Percentiles rank a stretch among this genome's conserved stretches.
phyloP scores from a whole-genome alignment of 2,797 vertebrate genomes.

The Euphonia xanthogaster region DNA sequence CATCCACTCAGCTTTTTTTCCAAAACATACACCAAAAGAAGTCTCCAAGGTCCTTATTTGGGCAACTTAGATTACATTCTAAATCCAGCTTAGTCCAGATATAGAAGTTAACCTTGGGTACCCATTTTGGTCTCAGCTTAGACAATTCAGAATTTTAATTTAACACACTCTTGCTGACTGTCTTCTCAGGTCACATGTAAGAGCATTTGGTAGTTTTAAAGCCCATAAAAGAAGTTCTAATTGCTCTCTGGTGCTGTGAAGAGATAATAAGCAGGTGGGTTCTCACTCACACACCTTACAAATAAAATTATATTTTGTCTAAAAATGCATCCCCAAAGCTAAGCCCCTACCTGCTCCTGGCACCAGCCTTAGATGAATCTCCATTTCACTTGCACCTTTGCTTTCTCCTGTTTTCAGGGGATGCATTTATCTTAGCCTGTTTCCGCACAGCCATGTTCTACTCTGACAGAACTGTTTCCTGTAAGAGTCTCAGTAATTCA shows the following conservation, averaged over 20 bases:
- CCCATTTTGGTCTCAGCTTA: not conserved
- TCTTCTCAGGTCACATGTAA: not conserved
- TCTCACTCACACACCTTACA: not conserved
- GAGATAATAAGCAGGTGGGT: not conserved
- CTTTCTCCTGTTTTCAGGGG: not conserved
- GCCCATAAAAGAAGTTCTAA: not conserved
- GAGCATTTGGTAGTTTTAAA: not conserved
- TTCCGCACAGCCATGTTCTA: not conserved
- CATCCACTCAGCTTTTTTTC: not conserved
- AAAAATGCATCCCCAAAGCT: not conserved
- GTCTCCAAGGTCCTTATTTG: not conserved
- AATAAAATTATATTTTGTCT: not conserved
- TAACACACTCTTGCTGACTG: fast-evolving
- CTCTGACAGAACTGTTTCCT: not conserved
- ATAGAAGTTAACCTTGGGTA: not conserved
- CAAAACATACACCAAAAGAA: not conserved
- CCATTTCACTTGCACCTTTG: not conserved
- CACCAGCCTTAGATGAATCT: not conserved
- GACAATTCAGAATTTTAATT: not conserved
- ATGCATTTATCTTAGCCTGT: not conserved
- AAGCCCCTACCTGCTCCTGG: fast-evolving
- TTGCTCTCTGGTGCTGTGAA: not conserved
- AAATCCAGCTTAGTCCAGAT: not conserved
- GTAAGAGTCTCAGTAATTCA: not conserved
- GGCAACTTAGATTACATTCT: not conserved